phyloP scores from a whole-genome alignment of 2,888 invertebrate genomes.

The Eupithecia pulchellata region DNA sequence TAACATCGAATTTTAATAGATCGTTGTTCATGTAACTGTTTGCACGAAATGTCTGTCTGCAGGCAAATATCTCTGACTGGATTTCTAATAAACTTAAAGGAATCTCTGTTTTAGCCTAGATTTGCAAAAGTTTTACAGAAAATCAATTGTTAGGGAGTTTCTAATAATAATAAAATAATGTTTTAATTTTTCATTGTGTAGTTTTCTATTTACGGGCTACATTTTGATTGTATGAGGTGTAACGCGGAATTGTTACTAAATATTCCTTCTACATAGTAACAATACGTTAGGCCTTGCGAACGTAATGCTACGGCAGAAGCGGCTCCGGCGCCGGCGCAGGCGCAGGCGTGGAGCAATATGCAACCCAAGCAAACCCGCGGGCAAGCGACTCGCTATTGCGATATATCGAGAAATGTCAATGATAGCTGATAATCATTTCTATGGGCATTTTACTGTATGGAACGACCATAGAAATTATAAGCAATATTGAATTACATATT shows the following conservation, averaged over 20 bases:
- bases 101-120: not conserved
- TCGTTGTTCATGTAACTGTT: not conserved
- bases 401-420: conserved; percentile 26
- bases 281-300: not conserved
- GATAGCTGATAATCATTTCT: conserved; percentile 33
- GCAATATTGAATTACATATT: too few relatives aligned
- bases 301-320: not conserved
- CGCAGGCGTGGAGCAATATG: conserved; percentile 15
- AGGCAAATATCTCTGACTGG: not conserved
- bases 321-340: too few relatives aligned
- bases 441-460: conserved; percentile 11
- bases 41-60: not conserved
- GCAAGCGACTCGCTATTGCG: conserved; percentile 21
- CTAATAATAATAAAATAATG: too few relatives aligned
- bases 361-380: conserved; percentile 6
- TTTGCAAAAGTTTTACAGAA: not conserved
- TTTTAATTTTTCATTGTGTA: too few relatives aligned
- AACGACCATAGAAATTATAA: too few relatives aligned
- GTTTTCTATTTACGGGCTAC: too few relatives aligned
- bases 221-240: too few relatives aligned
- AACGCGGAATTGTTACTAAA: too few relatives aligned
- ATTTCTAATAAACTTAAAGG: not conserved
- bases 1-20: not conserved
- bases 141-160: not conserved
- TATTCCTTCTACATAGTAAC: not conserved